These are phyloP conservation scores for Meliscaeva auricollis DNA, from an alignment of 2,888 invertebrate genomes.

Conservation along the genomic window DNA sequence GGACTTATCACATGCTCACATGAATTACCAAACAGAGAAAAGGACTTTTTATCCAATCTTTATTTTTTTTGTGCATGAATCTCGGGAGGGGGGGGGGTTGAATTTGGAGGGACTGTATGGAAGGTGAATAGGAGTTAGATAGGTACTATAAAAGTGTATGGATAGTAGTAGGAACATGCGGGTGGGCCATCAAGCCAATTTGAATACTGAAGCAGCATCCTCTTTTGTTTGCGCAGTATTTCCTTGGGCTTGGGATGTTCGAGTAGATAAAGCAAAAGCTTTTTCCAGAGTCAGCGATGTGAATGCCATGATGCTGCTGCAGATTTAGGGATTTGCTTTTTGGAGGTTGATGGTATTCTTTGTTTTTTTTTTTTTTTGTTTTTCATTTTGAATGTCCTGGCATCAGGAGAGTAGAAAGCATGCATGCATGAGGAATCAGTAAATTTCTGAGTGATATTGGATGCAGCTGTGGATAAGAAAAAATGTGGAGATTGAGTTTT, in stretches of 20 bases:
- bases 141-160: neutral
- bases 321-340: constrained; percentile 68
- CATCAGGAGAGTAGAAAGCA: constrained; percentile 46
- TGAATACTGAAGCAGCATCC: constrained; percentile 62
- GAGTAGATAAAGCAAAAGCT: constrained; percentile 61
- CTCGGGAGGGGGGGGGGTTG: neutral
- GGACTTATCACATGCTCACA: constrained; percentile 77
- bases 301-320: constrained; percentile 69
- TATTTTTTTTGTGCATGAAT: constrained; percentile 7
- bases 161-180: neutral
- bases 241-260: constrained; percentile 50
- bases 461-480: constrained; percentile 57
- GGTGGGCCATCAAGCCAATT: constrained; percentile 48
- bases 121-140: neutral
- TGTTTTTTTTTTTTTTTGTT: constrained; percentile 7
- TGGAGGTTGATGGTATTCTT: constrained; percentile 26
- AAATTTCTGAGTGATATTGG: constrained; percentile 72
- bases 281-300: constrained; percentile 66
- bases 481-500: constrained; percentile 1
- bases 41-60: constrained; percentile 72
- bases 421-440: constrained; percentile 73
- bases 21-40: constrained; percentile 77
- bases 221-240: constrained; percentile 48
- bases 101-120: neutral
- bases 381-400: constrained; percentile 23